Evolutionary conservation across 2,797 vertebrate genomes (phyloP).

Genomic region (Gouania willdenowi): DNA sequence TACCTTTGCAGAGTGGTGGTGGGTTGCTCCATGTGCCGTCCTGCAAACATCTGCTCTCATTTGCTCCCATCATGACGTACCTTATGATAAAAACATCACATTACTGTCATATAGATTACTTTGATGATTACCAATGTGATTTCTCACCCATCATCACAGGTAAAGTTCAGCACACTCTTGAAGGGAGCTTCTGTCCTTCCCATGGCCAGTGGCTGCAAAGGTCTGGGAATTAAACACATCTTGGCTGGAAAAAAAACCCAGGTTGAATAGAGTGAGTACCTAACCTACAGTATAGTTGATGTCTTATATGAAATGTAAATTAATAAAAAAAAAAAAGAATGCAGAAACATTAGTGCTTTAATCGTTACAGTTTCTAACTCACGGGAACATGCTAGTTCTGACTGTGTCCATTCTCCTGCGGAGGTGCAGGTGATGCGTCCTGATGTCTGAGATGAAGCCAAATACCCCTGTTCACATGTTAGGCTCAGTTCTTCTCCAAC

Average conservation of each 20-base stretch:
- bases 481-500: slow-evolving; percentile 74
- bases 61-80: slow-evolving; percentile 78
- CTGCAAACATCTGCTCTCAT: slow-evolving; percentile 75
- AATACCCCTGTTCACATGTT: slow-evolving; percentile 72
- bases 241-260: slow-evolving; percentile 70
- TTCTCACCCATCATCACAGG: slow-evolving; percentile 84
- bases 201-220: slow-evolving; percentile 70
- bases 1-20: slow-evolving; percentile 81
- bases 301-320: too few species aligned
- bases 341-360: neutral
- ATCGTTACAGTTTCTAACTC: slow-evolving; percentile 19
- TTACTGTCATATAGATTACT: neutral
- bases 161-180: slow-evolving; percentile 73
- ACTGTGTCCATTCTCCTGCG: slow-evolving; percentile 72
- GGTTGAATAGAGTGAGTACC: too few species aligned
- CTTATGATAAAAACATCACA: slow-evolving; percentile 56
- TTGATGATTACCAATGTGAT: neutral
- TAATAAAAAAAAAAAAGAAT: neutral
- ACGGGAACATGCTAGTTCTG: slow-evolving; percentile 79
- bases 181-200: slow-evolving; percentile 66
- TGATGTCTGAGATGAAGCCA: slow-evolving; percentile 31
- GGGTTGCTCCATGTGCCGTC: slow-evolving; percentile 79
- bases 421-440: slow-evolving; percentile 70
- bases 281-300: too few species aligned
- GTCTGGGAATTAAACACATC: slow-evolving; percentile 73